Conservation (phyloP, 2,113 vertebrate genomes). For the Pollachius pollachius region DNA sequence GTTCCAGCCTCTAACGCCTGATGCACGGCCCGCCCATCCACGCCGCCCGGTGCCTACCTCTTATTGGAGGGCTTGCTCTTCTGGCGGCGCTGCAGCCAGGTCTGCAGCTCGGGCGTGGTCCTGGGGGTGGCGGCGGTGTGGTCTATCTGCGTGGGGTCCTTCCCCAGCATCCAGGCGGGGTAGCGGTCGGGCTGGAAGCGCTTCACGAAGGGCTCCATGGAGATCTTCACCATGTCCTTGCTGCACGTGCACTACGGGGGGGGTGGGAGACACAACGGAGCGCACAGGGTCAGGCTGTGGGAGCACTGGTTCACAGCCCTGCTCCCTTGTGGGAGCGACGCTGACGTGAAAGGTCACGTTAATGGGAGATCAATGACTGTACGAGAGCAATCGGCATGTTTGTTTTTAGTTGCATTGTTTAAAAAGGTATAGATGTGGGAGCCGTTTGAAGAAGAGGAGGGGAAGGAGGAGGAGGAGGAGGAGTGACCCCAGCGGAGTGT, state of each 20-base stretch:
- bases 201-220: constrained; percentile 95
- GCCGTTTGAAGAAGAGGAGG: too few species aligned
- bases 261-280: background rate
- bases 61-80: constrained; percentile 68
- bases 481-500: background rate
- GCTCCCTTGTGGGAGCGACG: too few species aligned
- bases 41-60: constrained; percentile 63
- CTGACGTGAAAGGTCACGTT: too few species aligned
- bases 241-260: constrained; percentile 88
- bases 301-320: background rate
- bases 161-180: constrained; percentile 90
- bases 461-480: too few species aligned
- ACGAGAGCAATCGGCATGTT: too few species aligned
- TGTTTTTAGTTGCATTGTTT: too few species aligned
- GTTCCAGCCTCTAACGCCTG: too few species aligned
- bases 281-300: background rate
- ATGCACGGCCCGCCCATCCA: too few species aligned
- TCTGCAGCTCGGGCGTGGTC: constrained; percentile 86
- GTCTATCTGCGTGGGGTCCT: constrained; percentile 86
- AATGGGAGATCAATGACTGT: too few species aligned
- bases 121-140: constrained; percentile 88
- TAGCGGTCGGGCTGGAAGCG: constrained; percentile 97
- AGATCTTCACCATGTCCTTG: constrained; percentile 97
- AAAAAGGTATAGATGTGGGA: too few species aligned
- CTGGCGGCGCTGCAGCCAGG: constrained; percentile 82